These are phyloP conservation scores for Abrostola triplasia DNA, from an alignment of 2,888 invertebrate genomes.

Conservation along the genomic window DNA sequence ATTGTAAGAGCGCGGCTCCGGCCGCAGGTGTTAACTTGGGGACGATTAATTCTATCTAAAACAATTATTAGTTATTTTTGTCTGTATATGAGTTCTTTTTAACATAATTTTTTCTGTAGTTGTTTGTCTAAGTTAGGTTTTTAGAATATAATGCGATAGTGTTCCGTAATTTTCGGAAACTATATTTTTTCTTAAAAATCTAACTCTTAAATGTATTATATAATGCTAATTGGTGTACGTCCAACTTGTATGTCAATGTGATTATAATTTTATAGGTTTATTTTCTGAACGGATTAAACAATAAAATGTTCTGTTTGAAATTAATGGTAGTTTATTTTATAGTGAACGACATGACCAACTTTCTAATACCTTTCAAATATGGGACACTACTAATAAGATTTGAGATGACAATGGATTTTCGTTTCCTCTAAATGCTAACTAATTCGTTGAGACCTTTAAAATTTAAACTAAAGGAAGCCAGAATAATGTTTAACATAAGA, in stretches of 20 bases:
- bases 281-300: constrained; percentile 87
- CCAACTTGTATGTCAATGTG: constrained; percentile 88
- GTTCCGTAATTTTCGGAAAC: constrained; percentile 75
- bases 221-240: constrained; percentile 87
- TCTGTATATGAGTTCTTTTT: constrained; percentile 87
- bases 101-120: constrained; percentile 77
- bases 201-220: constrained; percentile 84
- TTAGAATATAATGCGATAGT: constrained; percentile 75
- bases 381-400: background rate
- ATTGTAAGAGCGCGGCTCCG: constrained; percentile 66
- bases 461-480: too few relatives aligned
- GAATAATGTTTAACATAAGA: too few relatives aligned
- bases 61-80: constrained; percentile 82
- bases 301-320: constrained; percentile 89
- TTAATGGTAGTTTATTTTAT: constrained; percentile 76
- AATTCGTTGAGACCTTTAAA: too few relatives aligned
- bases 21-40: constrained; percentile 68
- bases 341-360: constrained; percentile 9
- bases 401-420: background rate
- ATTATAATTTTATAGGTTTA: constrained; percentile 80
- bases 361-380: background rate
- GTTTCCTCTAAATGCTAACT: too few relatives aligned
- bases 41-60: constrained; percentile 72
- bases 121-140: constrained; percentile 84
- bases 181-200: constrained; percentile 63